Evolutionary conservation across 2,113 vertebrate genomes (phyloP), one percentile per base, ranked within the genome.

Genomic region (Nycticryphes semicollaris): DNA sequence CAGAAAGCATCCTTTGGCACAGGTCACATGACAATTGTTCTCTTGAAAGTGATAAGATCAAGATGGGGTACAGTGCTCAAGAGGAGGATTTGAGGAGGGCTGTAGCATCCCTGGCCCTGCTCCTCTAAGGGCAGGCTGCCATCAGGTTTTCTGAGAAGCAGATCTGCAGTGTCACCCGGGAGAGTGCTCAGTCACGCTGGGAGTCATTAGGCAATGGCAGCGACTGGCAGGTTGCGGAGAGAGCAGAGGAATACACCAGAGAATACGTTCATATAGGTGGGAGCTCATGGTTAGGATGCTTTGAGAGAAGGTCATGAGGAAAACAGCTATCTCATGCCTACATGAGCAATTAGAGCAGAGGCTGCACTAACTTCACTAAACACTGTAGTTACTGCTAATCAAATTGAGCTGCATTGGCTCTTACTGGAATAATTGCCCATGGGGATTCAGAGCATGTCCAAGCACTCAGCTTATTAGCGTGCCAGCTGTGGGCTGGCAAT

Each of bases 31-130:
- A 27, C 33, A 56, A 11, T 17, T 17, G 53, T 80, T 64, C 50
- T 30, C 30, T 53, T 66, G 47, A 60, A 75, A 86, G 20, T 1
- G 0, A 0, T 1, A 7, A 22, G 33, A 76, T 6, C 0, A 0
- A 50, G n/a, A 4, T 37, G 70, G 9, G 43, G 43, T 10, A 43
- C 0, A 5, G 43, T 0, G 0, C 48, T 60, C 43, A 37, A 41
- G 67, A 63, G 35, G 53, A 56, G 43, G 12, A 17, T 76, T 39
- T 30, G 80, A 72, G 63, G 45, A 86, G 53, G 30, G 23, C 30
- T 70, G 60, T 68, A 50, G 12, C 25, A n/a, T 18, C 51, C 37
- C 51, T 43, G 41, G n/a, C 31, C 51, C 39, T 54, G 37, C 21
- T 64, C 37, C 25, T 78, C 20, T 31, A 19, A 64, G 43, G 60